Evolutionary conservation across 2,797 vertebrate genomes (phyloP).

Genomic region (Anas flavirostris): DNA sequence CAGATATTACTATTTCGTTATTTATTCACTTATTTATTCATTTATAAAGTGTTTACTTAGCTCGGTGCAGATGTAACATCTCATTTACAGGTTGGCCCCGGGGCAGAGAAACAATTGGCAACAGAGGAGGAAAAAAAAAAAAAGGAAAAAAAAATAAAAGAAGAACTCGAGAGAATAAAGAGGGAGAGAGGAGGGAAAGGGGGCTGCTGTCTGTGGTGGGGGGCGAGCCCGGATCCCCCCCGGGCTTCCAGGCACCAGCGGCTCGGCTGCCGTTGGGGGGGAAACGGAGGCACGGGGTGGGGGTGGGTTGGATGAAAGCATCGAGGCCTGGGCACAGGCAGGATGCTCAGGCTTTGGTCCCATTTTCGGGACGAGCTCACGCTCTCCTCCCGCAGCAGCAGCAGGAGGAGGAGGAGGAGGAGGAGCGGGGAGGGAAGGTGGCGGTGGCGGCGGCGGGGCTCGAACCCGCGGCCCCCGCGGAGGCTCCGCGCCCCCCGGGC

Average conservation of each 20-base stretch:
- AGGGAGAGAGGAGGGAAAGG: not conserved
- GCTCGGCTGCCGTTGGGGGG: not conserved
- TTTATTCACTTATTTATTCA: slow-evolving; percentile 84
- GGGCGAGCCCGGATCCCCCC: no score
- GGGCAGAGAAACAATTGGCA: slow-evolving; percentile 78
- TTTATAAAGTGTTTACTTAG: slow-evolving; percentile 84
- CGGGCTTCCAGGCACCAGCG: no score
- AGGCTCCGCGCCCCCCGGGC: not conserved
- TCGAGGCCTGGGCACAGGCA: not conserved
- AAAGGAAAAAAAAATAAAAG: not conserved
- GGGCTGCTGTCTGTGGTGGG: not conserved
- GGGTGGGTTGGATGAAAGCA: accelerated
- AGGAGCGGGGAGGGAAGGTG: not conserved
- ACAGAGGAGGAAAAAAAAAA: not conserved
- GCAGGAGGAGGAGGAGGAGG: no score
- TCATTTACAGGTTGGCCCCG: slow-evolving; percentile 82
- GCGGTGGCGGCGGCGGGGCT: no score
- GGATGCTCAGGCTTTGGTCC: accelerated
- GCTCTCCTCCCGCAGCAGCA: not conserved
- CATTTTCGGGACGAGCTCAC: not conserved
- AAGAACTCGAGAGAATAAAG: slow-evolving; percentile 48
- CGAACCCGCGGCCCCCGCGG: not conserved
- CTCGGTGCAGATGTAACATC: slow-evolving; percentile 82
- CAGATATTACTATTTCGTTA: slow-evolving; percentile 70
- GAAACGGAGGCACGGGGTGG: not conserved